Conservation (phyloP, 2,113 vertebrate species). For the Semicossyphus pulcher region DNA sequence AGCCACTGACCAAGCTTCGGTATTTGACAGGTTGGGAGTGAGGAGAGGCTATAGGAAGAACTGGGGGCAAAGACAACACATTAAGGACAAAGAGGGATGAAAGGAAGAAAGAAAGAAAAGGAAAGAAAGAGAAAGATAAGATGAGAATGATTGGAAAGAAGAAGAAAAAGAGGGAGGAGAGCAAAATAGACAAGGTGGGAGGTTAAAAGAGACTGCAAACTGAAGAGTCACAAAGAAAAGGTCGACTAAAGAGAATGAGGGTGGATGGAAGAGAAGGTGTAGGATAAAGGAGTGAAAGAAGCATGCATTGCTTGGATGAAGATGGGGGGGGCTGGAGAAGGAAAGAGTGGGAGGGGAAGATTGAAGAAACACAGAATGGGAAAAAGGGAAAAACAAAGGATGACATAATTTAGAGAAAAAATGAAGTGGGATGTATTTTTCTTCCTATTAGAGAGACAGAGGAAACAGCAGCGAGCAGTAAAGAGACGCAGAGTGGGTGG, state of each 20-base stretch:
- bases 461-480: conserved; percentile 9
- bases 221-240: too few relatives aligned
- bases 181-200: neutral
- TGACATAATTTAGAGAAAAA: neutral
- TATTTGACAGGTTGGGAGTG: too few relatives aligned
- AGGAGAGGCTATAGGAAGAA: too few relatives aligned
- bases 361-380: too few relatives aligned
- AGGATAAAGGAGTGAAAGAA: neutral
- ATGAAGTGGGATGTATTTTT: neutral
- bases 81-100: too few relatives aligned
- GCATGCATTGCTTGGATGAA: too few relatives aligned
- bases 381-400: neutral
- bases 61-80: too few relatives aligned
- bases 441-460: conserved; percentile 6
- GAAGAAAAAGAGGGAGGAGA: neutral
- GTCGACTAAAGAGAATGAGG: neutral
- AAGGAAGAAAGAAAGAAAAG: neutral
- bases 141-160: neutral
- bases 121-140: neutral
- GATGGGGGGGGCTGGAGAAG: neutral
- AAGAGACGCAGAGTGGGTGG: conserved; percentile 53
- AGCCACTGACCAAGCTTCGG: too few relatives aligned
- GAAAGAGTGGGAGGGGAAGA: too few relatives aligned
- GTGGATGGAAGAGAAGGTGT: neutral
- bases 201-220: neutral